Evolutionary conservation across 2,888 invertebrate genomes (phyloP).

Genomic region (Drosophila borealis): DNA sequence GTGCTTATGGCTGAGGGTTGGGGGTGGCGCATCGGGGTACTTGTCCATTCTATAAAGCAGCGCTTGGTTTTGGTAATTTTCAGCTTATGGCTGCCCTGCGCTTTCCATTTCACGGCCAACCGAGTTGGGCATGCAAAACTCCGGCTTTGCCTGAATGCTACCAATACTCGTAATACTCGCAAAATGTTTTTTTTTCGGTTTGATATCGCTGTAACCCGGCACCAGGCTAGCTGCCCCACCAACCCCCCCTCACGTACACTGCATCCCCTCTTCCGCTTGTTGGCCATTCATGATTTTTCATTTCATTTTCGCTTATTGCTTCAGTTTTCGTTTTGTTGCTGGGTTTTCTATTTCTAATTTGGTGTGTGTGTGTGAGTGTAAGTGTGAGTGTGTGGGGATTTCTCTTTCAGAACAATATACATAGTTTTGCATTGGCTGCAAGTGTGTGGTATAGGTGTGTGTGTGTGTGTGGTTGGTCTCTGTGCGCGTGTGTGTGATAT

Average conservation of each 20-base stretch:
- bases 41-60: conserved; percentile 10
- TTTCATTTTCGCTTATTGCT: conserved; percentile 80
- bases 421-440: conserved; percentile 50
- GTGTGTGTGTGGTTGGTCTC: background rate
- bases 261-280: conserved; percentile 14
- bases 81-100: conserved; percentile 63
- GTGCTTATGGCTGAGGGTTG: background rate
- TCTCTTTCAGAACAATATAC: conserved; percentile 63
- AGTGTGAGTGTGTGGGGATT: conserved; percentile 47
- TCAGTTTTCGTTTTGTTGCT: conserved; percentile 68
- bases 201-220: conserved; percentile 48
- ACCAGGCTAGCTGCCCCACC: background rate
- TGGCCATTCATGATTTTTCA: conserved; percentile 80
- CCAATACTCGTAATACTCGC: conserved; percentile 47
- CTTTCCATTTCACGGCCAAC: conserved; percentile 72
- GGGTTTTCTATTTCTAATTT: conserved; percentile 72
- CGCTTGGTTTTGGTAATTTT: conserved; percentile 57
- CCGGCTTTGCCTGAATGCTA: conserved; percentile 41
- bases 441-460: background rate
- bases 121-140: conserved; percentile 52
- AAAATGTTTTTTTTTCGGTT: conserved; percentile 68
- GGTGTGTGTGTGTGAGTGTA: conserved; percentile 44
- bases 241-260: background rate
- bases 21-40: background rate
- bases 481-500: conserved; percentile 55